Percentiles rank a stretch among this genome's conserved stretches.
These are phyloP conservation scores for Stomatorhinus ivindoensis DNA, from an alignment of 2,113 vertebrate species.

Conservation along the genomic window DNA sequence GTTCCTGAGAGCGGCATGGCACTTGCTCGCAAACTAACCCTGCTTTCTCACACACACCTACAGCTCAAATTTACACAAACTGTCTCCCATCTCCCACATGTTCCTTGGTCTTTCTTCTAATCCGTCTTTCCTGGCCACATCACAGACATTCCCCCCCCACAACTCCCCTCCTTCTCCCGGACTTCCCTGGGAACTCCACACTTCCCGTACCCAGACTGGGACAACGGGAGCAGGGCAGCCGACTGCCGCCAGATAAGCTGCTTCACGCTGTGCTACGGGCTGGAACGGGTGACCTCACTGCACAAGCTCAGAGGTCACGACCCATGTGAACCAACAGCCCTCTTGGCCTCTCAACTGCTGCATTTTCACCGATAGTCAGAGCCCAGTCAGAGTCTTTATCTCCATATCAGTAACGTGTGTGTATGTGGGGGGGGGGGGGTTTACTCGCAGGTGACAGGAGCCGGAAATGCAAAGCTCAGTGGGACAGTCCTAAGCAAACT, in stretches of 20 bases:
- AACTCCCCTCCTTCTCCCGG: background rate
- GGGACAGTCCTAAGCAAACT: background rate
- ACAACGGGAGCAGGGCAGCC: background rate
- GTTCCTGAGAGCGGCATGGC: background rate
- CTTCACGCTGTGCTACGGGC: background rate
- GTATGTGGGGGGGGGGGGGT: too few relatives aligned
- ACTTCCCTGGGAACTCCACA: background rate
- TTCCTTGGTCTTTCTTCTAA: slow-evolving; percentile 62
- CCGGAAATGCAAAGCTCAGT: background rate
- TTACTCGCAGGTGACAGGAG: background rate
- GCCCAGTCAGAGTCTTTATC: background rate
- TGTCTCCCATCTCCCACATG: slow-evolving; percentile 43
- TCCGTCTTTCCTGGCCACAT: slow-evolving; percentile 56
- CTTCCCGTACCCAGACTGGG: background rate
- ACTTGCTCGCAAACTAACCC: background rate
- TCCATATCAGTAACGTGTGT: background rate
- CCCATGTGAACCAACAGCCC: background rate
- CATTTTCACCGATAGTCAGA: background rate
- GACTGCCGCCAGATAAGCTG: background rate
- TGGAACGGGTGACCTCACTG: background rate
- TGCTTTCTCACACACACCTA: background rate
- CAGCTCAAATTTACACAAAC: background rate
- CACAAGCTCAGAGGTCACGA: background rate
- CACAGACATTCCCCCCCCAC: background rate
- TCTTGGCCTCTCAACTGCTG: background rate